Conservation (phyloP, 2,113 vertebrate genomes). For the Ceratotherium simum region DNA sequence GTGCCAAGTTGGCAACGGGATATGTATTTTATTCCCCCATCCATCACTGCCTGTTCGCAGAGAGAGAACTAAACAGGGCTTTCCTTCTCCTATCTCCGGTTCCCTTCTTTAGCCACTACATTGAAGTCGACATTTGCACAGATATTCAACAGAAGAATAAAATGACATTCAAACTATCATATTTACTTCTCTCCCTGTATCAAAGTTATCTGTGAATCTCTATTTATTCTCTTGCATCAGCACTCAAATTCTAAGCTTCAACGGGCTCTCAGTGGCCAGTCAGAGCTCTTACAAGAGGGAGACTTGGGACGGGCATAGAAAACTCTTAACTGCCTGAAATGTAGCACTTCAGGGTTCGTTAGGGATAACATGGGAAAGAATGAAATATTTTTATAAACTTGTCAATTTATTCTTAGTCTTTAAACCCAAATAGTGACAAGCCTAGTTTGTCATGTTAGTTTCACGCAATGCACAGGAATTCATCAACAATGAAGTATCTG, state of each 20-base stretch:
- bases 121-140: neutral
- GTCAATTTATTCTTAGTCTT: neutral
- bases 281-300: neutral
- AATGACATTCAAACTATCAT: neutral
- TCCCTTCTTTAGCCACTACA: neutral
- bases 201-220: neutral
- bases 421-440: neutral
- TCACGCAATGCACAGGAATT: neutral
- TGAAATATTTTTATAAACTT: neutral
- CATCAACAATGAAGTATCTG: neutral
- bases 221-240: neutral
- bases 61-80: neutral
- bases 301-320: neutral
- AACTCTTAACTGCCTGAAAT: neutral
- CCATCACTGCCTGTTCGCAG: neutral
- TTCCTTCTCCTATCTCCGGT: neutral
- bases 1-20: slow-evolving; percentile 5
- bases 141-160: slow-evolving; percentile 18
- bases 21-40: slow-evolving; percentile 14
- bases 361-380: neutral
- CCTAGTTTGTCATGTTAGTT: neutral
- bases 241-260: neutral
- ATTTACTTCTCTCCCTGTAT: neutral
- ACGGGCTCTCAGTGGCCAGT: neutral
- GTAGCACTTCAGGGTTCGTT: neutral